Percentiles rank a stretch among this genome's conserved stretches.
Evolutionary conservation across 2,888 invertebrate genomes (phyloP).

Genomic region (Metacarcinus magister): DNA sequence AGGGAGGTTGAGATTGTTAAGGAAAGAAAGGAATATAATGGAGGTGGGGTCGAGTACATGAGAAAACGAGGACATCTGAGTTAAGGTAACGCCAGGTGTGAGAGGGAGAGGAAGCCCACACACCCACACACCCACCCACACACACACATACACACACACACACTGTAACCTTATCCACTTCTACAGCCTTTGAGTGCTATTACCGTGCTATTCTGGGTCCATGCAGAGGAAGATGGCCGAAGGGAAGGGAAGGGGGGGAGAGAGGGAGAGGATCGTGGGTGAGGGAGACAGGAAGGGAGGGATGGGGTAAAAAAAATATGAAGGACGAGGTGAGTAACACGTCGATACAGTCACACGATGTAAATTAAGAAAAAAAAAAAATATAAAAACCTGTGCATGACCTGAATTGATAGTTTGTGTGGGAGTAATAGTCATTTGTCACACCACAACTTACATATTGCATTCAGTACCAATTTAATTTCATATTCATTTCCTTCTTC

Average conservation of each 20-base stretch:
- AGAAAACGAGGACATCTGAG: background rate
- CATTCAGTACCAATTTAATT: background rate
- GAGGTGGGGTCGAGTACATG: background rate
- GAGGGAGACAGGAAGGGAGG: background rate
- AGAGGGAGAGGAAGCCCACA: background rate
- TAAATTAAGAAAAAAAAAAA: background rate
- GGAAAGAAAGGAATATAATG: slow-evolving; percentile 14
- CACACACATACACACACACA: slow-evolving; percentile 34
- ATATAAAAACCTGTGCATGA: background rate
- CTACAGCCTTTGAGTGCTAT: background rate
- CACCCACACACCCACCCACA: background rate
- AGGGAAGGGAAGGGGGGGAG: background rate
- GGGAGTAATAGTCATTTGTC: background rate
- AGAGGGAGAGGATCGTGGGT: background rate
- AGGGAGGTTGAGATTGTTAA: background rate
- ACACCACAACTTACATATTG: background rate
- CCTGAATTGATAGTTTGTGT: background rate
- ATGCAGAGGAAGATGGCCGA: background rate
- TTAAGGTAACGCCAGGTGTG: background rate
- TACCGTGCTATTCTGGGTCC: background rate
- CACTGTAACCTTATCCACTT: background rate
- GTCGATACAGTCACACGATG: background rate
- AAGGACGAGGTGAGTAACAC: background rate
- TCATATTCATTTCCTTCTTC: background rate
- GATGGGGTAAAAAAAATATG: background rate